Conservation (phyloP, 2,888 invertebrate genomes). For the Polyommatus icarus region DNA sequence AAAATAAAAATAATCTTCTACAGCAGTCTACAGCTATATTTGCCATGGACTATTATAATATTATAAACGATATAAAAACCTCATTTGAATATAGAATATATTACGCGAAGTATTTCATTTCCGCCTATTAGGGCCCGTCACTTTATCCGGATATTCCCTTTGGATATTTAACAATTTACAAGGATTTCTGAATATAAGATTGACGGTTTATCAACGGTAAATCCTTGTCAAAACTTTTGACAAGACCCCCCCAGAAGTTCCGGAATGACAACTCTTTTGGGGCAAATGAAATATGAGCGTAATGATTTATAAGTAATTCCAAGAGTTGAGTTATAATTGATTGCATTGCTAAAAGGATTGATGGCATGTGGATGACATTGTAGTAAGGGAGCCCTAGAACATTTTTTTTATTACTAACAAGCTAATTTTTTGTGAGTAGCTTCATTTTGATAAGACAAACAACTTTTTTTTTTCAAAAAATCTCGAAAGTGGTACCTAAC, state of each 20-base stretch:
- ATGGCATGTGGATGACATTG: too few relatives aligned
- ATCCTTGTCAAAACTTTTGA: conserved; percentile 32
- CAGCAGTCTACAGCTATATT: too few relatives aligned
- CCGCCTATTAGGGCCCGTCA: not conserved
- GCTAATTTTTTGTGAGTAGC: too few relatives aligned
- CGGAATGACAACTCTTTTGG: conserved; percentile 23
- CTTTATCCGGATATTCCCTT: not conserved
- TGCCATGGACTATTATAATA: not conserved
- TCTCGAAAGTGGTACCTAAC: too few relatives aligned
- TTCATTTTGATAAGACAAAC: too few relatives aligned
- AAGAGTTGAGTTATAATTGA: not conserved
- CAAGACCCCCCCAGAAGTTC: conserved; percentile 2
- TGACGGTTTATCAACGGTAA: conserved; percentile 25
- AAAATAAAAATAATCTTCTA: too few relatives aligned
- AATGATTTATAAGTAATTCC: not conserved
- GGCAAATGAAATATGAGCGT: not conserved
- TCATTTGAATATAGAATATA: not conserved
- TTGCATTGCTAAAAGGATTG: not conserved
- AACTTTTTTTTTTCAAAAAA: too few relatives aligned
- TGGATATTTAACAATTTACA: conserved; percentile 18
- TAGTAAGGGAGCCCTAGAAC: too few relatives aligned
- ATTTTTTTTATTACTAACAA: too few relatives aligned
- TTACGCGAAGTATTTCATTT: not conserved
- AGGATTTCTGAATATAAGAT: conserved; percentile 26
- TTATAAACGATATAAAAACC: not conserved